Evolutionary conservation across 2,888 invertebrate genomes (phyloP).

Genomic region (Tachina lurida): DNA sequence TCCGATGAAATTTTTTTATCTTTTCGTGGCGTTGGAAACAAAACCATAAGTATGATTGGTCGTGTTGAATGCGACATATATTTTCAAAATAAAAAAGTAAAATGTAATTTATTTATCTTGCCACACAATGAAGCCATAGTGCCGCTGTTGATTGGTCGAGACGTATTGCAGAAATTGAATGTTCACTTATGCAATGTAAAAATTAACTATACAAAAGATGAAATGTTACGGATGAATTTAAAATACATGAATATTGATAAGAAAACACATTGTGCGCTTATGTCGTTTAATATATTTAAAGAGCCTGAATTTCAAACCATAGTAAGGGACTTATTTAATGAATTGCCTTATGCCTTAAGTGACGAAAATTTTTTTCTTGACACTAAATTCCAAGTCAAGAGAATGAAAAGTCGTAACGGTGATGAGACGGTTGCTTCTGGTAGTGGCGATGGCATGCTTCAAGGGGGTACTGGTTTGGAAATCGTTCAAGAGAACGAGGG

Average conservation of each 20-base stretch:
- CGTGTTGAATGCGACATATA: constrained; percentile 20
- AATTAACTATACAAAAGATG: too few species aligned
- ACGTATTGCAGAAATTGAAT: too few species aligned
- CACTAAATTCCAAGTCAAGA: not conserved
- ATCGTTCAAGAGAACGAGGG: not conserved
- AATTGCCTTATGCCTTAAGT: constrained; percentile 12
- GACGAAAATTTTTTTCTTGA: not conserved
- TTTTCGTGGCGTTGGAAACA: too few species aligned
- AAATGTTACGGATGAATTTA: too few species aligned
- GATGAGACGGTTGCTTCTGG: constrained; percentile 5
- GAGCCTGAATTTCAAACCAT: constrained; percentile 1
- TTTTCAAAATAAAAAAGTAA: constrained; percentile 31
- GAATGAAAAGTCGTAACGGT: not conserved
- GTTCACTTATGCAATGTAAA: too few species aligned
- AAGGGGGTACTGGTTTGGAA: not conserved
- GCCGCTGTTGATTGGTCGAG: constrained; percentile 38
- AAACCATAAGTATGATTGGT: too few species aligned
- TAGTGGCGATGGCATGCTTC: not conserved
- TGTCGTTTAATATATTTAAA: not conserved
- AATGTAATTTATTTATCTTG: constrained; percentile 24
- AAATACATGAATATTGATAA: constrained; percentile 10
- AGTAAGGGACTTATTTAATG: not conserved
- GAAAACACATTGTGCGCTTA: constrained; percentile 12
- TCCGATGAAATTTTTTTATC: too few species aligned
- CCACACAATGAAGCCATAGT: constrained; percentile 40